These are phyloP conservation scores for Trachymyrmex cornetzi DNA, from an alignment of 1,140 invertebrate species.

Conservation along the genomic window DNA sequence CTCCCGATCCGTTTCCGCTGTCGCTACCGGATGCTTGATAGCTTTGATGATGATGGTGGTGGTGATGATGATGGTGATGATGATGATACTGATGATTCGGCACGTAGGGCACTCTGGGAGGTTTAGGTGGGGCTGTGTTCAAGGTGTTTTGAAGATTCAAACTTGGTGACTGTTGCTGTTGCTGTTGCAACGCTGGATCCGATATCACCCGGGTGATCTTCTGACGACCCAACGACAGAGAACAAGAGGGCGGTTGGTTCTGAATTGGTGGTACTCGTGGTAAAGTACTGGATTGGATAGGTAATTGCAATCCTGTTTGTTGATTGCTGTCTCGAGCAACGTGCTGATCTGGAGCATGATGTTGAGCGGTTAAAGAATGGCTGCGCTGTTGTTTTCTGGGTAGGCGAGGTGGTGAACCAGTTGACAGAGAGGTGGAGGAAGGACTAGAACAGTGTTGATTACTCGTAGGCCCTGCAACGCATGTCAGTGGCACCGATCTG, in stretches of 20 bases:
- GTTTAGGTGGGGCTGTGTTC: constrained; percentile 90
- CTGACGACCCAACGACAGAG: constrained; percentile 83
- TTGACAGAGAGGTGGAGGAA: constrained; percentile 80
- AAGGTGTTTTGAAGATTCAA: constrained; percentile 76
- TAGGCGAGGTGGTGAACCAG: constrained; percentile 82
- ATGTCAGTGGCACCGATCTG: constrained; percentile 82
- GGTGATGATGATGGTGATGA: constrained; percentile 80
- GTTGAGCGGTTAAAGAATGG: constrained; percentile 82
- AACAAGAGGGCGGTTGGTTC: constrained; percentile 82
- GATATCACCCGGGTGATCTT: constrained; percentile 84
- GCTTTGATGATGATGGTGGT: constrained; percentile 80
- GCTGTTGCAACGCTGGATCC: constrained; percentile 82
- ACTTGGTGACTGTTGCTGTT: constrained; percentile 74
- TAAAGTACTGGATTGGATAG: constrained; percentile 81
- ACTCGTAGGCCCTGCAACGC: constrained; percentile 56
- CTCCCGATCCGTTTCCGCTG: constrained; percentile 95
- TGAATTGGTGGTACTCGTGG: constrained; percentile 82
- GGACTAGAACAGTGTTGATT: constrained; percentile 81
- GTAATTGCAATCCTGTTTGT: constrained; percentile 65
- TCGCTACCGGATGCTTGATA: constrained; percentile 95
- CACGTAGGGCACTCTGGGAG: constrained; percentile 88
- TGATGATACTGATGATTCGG: constrained; percentile 76
- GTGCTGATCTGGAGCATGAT: constrained; percentile 76
- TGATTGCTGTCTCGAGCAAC: constrained; percentile 61
- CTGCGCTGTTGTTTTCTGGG: constrained; percentile 84